Conservation (phyloP, 2,888 invertebrate species). For the Acrobasis suavella region DNA sequence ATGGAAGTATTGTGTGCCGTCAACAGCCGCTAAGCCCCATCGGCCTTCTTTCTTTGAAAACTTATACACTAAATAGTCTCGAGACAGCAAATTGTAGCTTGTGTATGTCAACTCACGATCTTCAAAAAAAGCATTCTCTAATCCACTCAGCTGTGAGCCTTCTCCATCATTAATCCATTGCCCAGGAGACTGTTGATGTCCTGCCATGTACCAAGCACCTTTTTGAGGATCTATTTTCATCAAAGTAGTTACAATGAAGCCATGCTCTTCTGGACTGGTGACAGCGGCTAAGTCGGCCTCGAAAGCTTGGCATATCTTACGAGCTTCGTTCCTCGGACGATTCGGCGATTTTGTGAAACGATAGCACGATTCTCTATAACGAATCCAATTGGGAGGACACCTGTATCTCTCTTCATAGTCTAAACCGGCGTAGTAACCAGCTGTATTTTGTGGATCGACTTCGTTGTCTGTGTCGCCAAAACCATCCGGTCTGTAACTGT, state of each 20-base stretch:
- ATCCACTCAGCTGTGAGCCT: constrained; percentile 88
- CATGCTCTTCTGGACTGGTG: constrained; percentile 92
- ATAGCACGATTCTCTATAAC: constrained; percentile 91
- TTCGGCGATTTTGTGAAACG: constrained; percentile 94
- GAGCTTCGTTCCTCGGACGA: constrained; percentile 90
- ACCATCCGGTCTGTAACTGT: constrained; percentile 57
- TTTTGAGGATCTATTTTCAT: constrained; percentile 92
- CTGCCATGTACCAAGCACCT: constrained; percentile 93
- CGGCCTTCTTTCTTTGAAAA: constrained; percentile 87
- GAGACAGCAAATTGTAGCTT: constrained; percentile 78
- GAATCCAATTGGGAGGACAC: constrained; percentile 95
- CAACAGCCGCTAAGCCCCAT: constrained; percentile 93
- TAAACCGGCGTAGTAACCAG: constrained; percentile 67
- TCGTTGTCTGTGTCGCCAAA: constrained; percentile 65
- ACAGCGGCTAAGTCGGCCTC: constrained; percentile 91
- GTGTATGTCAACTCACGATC: constrained; percentile 70
- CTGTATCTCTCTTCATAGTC: constrained; percentile 71
- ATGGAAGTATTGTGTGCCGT: constrained; percentile 88
- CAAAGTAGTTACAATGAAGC: constrained; percentile 92
- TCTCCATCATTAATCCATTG: constrained; percentile 93
- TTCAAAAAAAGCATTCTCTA: constrained; percentile 92
- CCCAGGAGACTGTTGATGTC: constrained; percentile 87
- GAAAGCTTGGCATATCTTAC: constrained; percentile 91
- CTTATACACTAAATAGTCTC: constrained; percentile 91
- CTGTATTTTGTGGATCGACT: constrained; percentile 65